phyloP scores from a whole-genome alignment of 2,888 invertebrate genomes.

The Zeuzera pyrina region DNA sequence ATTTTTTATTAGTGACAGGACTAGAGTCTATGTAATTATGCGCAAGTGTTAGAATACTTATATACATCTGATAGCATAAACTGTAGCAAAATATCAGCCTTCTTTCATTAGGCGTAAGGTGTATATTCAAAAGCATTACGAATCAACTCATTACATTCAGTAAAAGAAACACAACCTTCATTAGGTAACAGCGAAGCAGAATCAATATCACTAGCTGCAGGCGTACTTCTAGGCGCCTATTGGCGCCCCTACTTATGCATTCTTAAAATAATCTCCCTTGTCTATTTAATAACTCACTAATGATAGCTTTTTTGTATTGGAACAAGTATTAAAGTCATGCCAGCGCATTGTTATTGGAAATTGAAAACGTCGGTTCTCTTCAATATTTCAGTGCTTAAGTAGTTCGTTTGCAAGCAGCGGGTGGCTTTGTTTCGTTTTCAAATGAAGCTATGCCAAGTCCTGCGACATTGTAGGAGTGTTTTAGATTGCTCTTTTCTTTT shows the following conservation, averaged over 20 bases:
- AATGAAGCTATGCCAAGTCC: slow-evolving; percentile 29
- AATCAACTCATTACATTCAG: too few species aligned
- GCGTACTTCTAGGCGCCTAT: slow-evolving; percentile 23
- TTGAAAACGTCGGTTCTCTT: slow-evolving; percentile 30
- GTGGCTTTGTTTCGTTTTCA: slow-evolving; percentile 38
- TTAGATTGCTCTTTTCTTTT: slow-evolving; percentile 32
- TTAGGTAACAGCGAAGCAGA: slow-evolving; percentile 32
- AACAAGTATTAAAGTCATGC: slow-evolving; percentile 17
- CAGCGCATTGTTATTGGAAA: slow-evolving; percentile 33
- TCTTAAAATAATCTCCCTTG: slow-evolving; percentile 7
- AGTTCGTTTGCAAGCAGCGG: slow-evolving; percentile 30
- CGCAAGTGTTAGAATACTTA: too few species aligned
- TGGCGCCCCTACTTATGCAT: slow-evolving; percentile 14
- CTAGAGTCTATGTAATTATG: too few species aligned
- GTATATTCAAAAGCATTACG: too few species aligned
- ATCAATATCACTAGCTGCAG: slow-evolving; percentile 21
- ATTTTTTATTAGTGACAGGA: too few species aligned
- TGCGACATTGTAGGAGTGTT: slow-evolving; percentile 23
- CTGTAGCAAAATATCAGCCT: too few species aligned
- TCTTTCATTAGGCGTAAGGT: too few species aligned
- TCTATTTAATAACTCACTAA: slow-evolving; percentile 22
- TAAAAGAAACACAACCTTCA: slow-evolving; percentile 33
- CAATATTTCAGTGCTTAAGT: slow-evolving; percentile 42
- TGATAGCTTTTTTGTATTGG: slow-evolving; percentile 22
- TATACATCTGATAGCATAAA: too few species aligned